phyloP scores from a whole-genome alignment of 2,888 invertebrate genomes.

The Drosophila engyochracea region DNA sequence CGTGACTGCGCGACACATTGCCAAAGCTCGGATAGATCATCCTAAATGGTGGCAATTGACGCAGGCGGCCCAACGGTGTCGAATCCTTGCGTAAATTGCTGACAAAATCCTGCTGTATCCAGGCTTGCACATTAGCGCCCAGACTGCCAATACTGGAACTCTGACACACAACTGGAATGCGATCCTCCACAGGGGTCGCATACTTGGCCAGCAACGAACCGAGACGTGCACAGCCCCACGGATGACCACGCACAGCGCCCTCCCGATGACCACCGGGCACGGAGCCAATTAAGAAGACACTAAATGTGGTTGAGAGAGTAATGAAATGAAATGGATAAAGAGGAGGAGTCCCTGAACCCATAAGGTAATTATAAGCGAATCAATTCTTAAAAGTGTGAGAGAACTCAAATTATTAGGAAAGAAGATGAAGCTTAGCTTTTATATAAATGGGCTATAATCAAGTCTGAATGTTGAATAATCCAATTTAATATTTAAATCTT shows the following conservation, averaged over 20 bases:
- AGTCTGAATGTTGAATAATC: background rate
- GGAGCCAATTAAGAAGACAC: slow-evolving; percentile 94
- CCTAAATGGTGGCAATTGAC: slow-evolving; percentile 87
- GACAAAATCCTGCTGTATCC: slow-evolving; percentile 92
- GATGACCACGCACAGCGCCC: slow-evolving; percentile 83
- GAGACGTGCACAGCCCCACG: slow-evolving; percentile 89
- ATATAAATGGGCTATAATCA: background rate
- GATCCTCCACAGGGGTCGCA: slow-evolving; percentile 87
- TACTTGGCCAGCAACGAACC: slow-evolving; percentile 89
- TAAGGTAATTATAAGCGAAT: background rate
- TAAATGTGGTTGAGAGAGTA: slow-evolving; percentile 84
- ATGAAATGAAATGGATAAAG: background rate
- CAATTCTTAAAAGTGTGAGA: background rate
- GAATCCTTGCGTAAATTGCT: slow-evolving; percentile 87
- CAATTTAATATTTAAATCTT: background rate
- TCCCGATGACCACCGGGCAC: slow-evolving; percentile 93
- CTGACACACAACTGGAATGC: slow-evolving; percentile 93
- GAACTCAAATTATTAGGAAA: too few relatives aligned
- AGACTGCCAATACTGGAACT: slow-evolving; percentile 96
- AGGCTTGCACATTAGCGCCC: slow-evolving; percentile 89
- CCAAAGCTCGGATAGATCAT: slow-evolving; percentile 92
- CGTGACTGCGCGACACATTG: slow-evolving; percentile 94
- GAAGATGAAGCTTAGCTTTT: background rate
- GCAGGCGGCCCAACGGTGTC: slow-evolving; percentile 86
- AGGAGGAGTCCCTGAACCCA: background rate